Conservation (phyloP, 2,113 vertebrate species). For the Lethenteron reissneri region DNA sequence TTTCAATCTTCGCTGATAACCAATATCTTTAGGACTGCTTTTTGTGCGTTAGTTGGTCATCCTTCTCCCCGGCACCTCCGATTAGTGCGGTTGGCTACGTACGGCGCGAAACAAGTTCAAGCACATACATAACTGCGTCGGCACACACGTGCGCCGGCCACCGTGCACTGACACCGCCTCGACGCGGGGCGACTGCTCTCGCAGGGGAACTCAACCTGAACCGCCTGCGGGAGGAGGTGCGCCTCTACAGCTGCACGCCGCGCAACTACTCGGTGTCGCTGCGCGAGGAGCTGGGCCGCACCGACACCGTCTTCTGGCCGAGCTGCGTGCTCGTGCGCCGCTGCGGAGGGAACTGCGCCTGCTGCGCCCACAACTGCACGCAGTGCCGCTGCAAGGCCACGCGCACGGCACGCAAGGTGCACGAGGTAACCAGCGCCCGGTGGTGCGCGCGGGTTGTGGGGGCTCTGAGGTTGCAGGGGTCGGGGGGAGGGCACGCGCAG, state of each 20-base stretch:
- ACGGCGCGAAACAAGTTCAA: no score
- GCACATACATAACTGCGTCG: no score
- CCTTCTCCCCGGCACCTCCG: no score
- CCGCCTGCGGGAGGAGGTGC: constrained; percentile 62
- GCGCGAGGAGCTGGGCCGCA: constrained; percentile 68
- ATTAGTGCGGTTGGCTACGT: no score
- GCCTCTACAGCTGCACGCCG: constrained; percentile 76
- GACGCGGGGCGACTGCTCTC: no score
- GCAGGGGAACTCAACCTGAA: constrained; percentile 27
- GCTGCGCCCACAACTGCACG: constrained; percentile 57
- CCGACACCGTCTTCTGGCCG: constrained; percentile 91
- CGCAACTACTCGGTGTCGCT: constrained; percentile 77
- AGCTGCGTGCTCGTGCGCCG: constrained; percentile 80
- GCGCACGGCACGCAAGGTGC: constrained; percentile 66
- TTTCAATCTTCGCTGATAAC: no score
- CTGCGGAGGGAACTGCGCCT: constrained; percentile 89
- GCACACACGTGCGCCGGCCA: no score
- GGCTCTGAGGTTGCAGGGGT: no score
- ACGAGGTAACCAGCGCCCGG: constrained; percentile 74
- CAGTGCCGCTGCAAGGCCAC: constrained; percentile 70
- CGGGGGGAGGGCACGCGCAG: no score
- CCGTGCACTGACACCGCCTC: no score
- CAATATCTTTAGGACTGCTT: no score
- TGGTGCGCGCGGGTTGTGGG: constrained; percentile 43
- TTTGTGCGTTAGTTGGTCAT: no score